Evolutionary conservation across 1,140 invertebrate species (phyloP), one percentile per base, ranked within the genome.

Genomic region (Diprion similis): DNA sequence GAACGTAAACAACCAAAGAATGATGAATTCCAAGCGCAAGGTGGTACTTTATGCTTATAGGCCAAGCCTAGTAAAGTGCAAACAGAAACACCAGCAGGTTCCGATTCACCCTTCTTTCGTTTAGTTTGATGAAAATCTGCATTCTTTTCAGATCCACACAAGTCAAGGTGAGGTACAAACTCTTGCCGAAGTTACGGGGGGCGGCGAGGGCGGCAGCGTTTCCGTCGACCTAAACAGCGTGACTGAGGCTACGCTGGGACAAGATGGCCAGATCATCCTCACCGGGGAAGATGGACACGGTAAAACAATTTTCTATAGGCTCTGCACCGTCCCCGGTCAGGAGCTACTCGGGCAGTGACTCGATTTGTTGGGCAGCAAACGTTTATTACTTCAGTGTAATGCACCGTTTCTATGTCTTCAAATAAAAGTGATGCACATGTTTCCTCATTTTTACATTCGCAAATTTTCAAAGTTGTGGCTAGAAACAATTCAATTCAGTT

Each of bases 251-350:
- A 94, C 94, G 65, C 88, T 97, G 71, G 94, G 93, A 79, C 96
- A 96, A 86, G 96, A 98, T 85, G 97, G 96, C 45, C 97, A 98
- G 89, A 94, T 99, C 79, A 98, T 98, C 81, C 91, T 98, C 75
- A 98, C 96, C 67, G 95, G 95, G 71, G 97, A 98, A 91, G 96
- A 97, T 89, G 94, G 96, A 81, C 95, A 96, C 89, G 95, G 95
- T 97, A 90, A 86, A 88, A 84, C 86, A 84, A 83, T 88, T 88
- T 88, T 87, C 85, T 88, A 89, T 88, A 88, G 86, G 87, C 86
- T 88, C 85, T 88, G 87, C 86, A 87, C 86, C 82, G 86, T 88
- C 85, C 85, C 86, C 83, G 85, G 85, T 84, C 87, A 88, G 80
- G 87, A 88, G 83, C 81, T 88, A 82, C 83, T 88, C 78, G 86